Conservation (phyloP, 2,113 vertebrate genomes). For the Melanotaenia duboulayi region DNA sequence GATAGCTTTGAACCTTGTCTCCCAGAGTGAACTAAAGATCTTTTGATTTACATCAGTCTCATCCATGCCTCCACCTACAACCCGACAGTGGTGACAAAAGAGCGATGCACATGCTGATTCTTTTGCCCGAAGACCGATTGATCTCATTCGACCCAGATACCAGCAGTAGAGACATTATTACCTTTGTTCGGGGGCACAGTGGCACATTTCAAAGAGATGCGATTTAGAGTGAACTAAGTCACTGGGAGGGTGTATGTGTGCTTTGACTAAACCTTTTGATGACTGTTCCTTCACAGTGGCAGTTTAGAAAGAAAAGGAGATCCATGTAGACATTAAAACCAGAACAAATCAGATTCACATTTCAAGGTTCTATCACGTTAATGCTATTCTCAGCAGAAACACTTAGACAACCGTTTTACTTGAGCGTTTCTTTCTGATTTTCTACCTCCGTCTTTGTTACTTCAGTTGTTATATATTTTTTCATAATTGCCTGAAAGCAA, state of each 20-base stretch:
- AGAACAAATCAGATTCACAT: constrained; percentile 53
- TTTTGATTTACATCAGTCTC: constrained; percentile 78
- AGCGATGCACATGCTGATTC: constrained; percentile 72
- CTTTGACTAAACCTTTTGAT: constrained; percentile 56
- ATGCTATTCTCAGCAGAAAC: constrained; percentile 49
- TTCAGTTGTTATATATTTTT: constrained; percentile 1
- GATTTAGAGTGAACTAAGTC: constrained; percentile 52
- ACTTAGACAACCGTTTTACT: constrained; percentile 32
- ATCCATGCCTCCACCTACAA: constrained; percentile 58
- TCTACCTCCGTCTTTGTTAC: constrained; percentile 9
- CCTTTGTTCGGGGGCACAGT: constrained; percentile 68
- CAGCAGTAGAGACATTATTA: constrained; percentile 69
- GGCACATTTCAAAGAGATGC: constrained; percentile 69
- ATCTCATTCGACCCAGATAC: constrained; percentile 72
- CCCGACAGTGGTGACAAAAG: constrained; percentile 73
- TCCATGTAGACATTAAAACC: constrained; percentile 54
- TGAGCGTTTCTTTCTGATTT: constrained; percentile 9
- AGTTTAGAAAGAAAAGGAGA: constrained; percentile 62
- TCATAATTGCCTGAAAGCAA: background rate
- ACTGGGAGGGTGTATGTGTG: constrained; percentile 28
- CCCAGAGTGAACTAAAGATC: constrained; percentile 62
- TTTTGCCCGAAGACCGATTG: constrained; percentile 67
- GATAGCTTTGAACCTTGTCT: constrained; percentile 75
- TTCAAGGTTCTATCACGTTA: constrained; percentile 48
- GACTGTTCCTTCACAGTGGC: constrained; percentile 53